Percentiles rank a stretch among this genome's conserved stretches.
These are phyloP conservation scores for Propithecus deckenii DNA, from an alignment of 2,797 vertebrate genomes.

Conservation along the genomic window DNA sequence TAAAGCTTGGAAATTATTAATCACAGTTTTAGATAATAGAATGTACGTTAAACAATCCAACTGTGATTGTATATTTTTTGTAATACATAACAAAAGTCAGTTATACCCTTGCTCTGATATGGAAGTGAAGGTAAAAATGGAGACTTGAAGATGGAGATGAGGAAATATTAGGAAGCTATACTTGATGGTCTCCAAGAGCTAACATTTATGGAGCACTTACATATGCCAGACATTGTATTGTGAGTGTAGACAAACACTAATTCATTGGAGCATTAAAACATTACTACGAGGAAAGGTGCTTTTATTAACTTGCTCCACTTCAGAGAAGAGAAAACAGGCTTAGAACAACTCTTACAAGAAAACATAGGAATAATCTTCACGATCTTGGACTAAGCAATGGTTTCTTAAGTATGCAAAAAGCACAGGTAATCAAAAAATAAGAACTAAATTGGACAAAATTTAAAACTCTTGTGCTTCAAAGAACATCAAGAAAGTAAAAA, in stretches of 20 bases:
- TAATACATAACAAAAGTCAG: slow-evolving; percentile 1
- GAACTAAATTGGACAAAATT: background rate
- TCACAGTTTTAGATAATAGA: slow-evolving; percentile 37
- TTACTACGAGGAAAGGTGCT: background rate
- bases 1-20: slow-evolving; percentile 43
- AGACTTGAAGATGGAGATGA: background rate
- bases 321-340: slow-evolving; percentile 28
- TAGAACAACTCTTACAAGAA: background rate
- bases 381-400: background rate
- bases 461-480: slow-evolving; percentile 9
- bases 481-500: background rate
- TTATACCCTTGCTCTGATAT: background rate
- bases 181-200: background rate
- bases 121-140: background rate
- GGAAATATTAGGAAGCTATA: background rate
- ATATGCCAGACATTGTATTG: background rate
- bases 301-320: slow-evolving; percentile 6
- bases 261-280: background rate
- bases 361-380: background rate
- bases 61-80: background rate
- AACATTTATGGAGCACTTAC: background rate
- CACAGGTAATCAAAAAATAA: background rate
- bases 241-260: background rate
- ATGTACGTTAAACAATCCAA: background rate
- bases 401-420: background rate